Percentiles rank a stretch among this genome's conserved stretches.
Evolutionary conservation across 2,888 invertebrate genomes (phyloP).

Genomic region (Dryococelus australis): DNA sequence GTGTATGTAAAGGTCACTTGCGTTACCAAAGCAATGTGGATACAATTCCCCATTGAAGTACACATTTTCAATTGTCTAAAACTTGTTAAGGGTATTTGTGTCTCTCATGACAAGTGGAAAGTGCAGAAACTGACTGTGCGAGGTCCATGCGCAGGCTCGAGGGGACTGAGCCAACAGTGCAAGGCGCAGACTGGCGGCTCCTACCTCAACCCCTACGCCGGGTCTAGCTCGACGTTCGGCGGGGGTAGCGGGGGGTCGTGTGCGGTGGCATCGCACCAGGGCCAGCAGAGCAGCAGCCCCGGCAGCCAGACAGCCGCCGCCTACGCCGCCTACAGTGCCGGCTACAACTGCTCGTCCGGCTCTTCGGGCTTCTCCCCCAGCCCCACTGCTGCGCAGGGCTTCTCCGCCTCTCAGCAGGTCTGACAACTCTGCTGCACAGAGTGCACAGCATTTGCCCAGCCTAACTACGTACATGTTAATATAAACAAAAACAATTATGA

Average conservation of each 20-base stretch:
- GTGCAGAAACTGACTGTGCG: too few species aligned
- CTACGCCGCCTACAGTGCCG: constrained; percentile 63
- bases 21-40: too few species aligned
- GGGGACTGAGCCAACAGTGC: constrained; percentile 60
- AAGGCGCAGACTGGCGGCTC: constrained; percentile 35
- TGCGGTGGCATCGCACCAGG: constrained; percentile 58
- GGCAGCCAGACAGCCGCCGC: constrained; percentile 60
- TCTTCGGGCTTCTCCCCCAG: constrained; percentile 35
- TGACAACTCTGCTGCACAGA: constrained; percentile 10
- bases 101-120: too few species aligned
- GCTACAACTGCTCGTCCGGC: constrained; percentile 61
- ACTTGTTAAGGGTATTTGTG: too few species aligned
- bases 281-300: constrained; percentile 52
- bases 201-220: constrained; percentile 61
- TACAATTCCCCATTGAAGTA: too few species aligned
- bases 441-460: too few species aligned
- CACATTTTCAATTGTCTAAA: too few species aligned
- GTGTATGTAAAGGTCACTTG: too few species aligned
- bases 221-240: constrained; percentile 54
- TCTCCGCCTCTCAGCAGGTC: constrained; percentile 63
- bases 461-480: too few species aligned
- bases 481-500: too few species aligned
- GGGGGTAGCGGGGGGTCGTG: constrained; percentile 53
- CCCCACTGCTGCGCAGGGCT: constrained; percentile 42
- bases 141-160: constrained; percentile 32